phyloP scores from a whole-genome alignment of 2,888 invertebrate species.

The Lasioglossum villosulum region DNA sequence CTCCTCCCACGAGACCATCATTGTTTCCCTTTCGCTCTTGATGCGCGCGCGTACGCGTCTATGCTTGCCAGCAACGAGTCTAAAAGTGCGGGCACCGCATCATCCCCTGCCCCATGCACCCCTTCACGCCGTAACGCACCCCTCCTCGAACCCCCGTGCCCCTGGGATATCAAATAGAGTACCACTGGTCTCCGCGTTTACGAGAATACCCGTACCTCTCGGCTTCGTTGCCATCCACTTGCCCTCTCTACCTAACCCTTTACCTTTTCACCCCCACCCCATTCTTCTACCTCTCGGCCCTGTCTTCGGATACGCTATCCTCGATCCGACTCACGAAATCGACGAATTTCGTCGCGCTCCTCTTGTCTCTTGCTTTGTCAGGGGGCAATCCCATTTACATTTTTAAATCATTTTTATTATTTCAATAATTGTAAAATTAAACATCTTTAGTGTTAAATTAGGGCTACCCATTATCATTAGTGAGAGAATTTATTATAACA shows the following conservation, averaged over 20 bases:
- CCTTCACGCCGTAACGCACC: neutral
- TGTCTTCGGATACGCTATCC: neutral
- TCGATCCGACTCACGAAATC: neutral
- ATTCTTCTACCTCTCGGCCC: neutral
- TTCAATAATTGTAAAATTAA: too few relatives aligned
- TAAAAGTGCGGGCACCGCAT: conserved; percentile 1
- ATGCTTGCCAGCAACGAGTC: neutral
- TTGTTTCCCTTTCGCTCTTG: conserved; percentile 49
- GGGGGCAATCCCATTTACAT: neutral
- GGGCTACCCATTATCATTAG: too few relatives aligned
- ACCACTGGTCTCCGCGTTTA: conserved; percentile 59
- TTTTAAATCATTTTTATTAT: too few relatives aligned
- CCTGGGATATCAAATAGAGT: conserved; percentile 83
- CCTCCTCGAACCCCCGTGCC: conserved; percentile 52
- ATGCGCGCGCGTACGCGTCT: conserved; percentile 28
- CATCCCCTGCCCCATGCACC: neutral
- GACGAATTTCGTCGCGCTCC: neutral
- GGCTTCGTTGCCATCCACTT: conserved; percentile 13
- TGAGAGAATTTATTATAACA: too few relatives aligned
- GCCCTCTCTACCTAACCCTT: conserved; percentile 2
- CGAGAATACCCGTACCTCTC: conserved; percentile 28
- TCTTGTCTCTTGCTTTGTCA: neutral
- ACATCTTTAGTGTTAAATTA: too few relatives aligned
- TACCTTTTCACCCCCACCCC: neutral
- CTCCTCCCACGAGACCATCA: conserved; percentile 57